Evolutionary conservation across 2,797 vertebrate species (phyloP).

Genomic region (Cygnus olor): DNA sequence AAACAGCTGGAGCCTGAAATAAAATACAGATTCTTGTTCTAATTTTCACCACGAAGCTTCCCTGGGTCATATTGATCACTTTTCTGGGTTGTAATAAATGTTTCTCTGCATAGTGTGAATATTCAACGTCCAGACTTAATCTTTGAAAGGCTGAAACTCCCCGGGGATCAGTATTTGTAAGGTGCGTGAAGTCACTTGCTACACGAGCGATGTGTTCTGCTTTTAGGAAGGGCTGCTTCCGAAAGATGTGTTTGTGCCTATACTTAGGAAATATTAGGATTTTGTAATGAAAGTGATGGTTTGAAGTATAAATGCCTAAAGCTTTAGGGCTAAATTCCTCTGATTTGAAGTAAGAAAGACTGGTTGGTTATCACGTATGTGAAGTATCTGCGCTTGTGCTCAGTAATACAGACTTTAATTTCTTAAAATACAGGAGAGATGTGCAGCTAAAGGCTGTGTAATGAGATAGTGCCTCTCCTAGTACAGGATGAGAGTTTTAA

Average conservation of each 20-base stretch:
- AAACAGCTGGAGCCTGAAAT: constrained; percentile 19
- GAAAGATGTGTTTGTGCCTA: fast-evolving
- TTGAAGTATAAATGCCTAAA: neutral
- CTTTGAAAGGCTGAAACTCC: neutral
- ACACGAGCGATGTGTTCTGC: neutral
- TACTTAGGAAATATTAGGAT: neutral
- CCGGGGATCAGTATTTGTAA: neutral
- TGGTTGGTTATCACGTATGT: neutral
- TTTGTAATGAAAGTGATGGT: neutral
- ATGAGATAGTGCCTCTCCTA: neutral
- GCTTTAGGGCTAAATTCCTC: neutral
- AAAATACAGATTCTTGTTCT: constrained; percentile 23
- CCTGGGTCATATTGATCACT: neutral
- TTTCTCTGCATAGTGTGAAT: neutral
- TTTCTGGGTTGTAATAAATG: neutral
- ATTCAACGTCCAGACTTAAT: neutral
- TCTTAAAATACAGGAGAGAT: neutral
- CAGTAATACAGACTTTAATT: neutral
- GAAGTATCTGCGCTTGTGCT: neutral
- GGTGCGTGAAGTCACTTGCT: neutral
- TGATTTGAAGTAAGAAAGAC: neutral
- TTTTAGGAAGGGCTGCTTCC: neutral
- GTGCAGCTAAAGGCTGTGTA: neutral
- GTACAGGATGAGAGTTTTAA: neutral
- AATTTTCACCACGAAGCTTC: constrained; percentile 40